Conservation (phyloP, 2,797 vertebrate genomes). For the Eremophila alpestris region DNA sequence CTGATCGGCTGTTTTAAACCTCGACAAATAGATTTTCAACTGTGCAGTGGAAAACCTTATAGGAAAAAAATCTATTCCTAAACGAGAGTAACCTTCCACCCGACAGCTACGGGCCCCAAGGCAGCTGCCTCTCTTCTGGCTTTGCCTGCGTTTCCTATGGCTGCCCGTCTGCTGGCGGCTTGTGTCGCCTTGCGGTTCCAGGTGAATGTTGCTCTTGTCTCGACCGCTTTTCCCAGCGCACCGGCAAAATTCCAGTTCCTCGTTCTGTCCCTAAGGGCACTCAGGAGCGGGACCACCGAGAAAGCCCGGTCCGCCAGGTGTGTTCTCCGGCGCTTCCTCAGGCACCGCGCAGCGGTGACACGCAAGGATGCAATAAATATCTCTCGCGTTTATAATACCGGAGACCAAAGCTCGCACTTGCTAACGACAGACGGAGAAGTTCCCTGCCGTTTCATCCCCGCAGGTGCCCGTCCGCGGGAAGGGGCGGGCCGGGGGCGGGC, state of each 20-base stretch:
- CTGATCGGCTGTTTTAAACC: background rate
- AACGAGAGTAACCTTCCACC: background rate
- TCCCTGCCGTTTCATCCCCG: accelerated
- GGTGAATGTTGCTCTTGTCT: background rate
- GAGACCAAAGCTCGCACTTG: accelerated
- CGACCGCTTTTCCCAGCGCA: background rate
- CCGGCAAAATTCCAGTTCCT: no score
- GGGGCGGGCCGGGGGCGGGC: background rate
- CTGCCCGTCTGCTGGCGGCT: background rate
- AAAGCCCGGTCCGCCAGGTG: background rate
- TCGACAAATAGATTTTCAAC: background rate
- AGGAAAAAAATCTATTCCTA: background rate
- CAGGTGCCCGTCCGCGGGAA: background rate
- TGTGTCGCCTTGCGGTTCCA: background rate
- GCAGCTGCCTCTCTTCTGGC: background rate
- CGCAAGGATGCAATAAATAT: accelerated
- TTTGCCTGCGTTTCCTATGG: accelerated
- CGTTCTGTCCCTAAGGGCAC: background rate
- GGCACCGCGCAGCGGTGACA: background rate
- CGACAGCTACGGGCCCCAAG: background rate
- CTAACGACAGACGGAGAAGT: accelerated
- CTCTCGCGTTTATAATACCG: accelerated
- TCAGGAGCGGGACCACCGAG: background rate
- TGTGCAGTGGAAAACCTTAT: background rate
- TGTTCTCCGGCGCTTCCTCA: background rate